Base-by-base conservation (phyloP, 2,797 vertebrate genomes). In the Cheracebus regulus region DNA sequence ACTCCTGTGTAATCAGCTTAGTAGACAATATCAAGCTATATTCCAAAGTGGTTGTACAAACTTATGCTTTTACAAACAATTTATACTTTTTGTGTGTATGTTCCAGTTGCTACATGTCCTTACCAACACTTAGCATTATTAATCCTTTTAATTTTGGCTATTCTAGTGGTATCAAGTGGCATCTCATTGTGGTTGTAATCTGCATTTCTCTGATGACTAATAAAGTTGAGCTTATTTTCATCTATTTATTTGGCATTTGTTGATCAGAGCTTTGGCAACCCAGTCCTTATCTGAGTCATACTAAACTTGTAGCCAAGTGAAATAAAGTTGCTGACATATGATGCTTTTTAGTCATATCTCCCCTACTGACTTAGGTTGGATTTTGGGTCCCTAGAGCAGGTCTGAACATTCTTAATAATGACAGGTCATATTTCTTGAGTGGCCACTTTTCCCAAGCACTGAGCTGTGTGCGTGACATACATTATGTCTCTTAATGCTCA, bases 251-350 rank as follows among this genome's bases (percentile, higher is more conserved):
- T 73, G 3, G 22, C 76, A 84, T 86, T 94, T 92, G 76, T 88
- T 50, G 58, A 83, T 95, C 33, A 67, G 79, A 64, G 14, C 26
- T 46, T 90, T 75, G 96, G 94, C 85, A 80, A 61, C 57, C n/a
- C 22, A n/a, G 33, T 67, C 19, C 24, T 80, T 15, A 30, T 84
- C 93, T 96, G 95, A 97, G 55, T 96, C 88, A 93, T 22, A 11
- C 22, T 26, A 48, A 87, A 48, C 33, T 36, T 88, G 30, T 0
- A 88, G 96, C 95, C 92, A 97, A 90, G 57, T 52, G 64, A 85
- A 93, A 73, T 55, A n/a, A 57, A 73, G 14, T 52, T 55, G 67
- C 58, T 80, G 72, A 90, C 36, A 72, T 75, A 90, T 41, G 36
- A 33, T 36, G 48, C 2, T 76, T 39, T 70, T 95, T 58, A 95